A percentile compares a stretch with the other conserved stretches of the same genome.
Conservation (phyloP, 2,888 invertebrate species). For the Tenodera sinensis region DNA sequence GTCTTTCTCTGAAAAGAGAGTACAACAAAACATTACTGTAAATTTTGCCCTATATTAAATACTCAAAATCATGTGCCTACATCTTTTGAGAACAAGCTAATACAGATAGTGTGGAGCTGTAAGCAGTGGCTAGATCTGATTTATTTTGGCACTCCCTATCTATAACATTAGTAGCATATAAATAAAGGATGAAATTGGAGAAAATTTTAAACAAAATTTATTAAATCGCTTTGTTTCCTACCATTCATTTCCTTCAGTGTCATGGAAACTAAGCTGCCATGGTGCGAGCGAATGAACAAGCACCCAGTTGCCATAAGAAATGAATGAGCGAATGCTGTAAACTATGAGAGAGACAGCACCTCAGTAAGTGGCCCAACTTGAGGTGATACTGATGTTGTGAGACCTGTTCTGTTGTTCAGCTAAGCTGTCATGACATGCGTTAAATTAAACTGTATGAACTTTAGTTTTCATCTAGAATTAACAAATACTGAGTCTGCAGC, state of each 20-base stretch:
- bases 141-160: neutral
- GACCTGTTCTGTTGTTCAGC: slow-evolving; percentile 14
- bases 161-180: neutral
- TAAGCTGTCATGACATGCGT: slow-evolving; percentile 15
- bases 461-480: slow-evolving; percentile 6
- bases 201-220: neutral
- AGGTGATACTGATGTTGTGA: slow-evolving; percentile 13
- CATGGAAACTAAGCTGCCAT: slow-evolving; percentile 33
- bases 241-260: slow-evolving; percentile 31
- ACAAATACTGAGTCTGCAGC: neutral
- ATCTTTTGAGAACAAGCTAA: neutral
- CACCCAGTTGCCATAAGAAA: slow-evolving; percentile 18
- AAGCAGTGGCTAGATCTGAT: neutral
- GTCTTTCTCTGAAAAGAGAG: neutral
- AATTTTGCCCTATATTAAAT: neutral
- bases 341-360: slow-evolving; percentile 18
- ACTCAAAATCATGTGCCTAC: neutral
- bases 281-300: slow-evolving; percentile 23
- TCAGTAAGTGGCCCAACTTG: slow-evolving; percentile 11
- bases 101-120: neutral
- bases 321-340: slow-evolving; percentile 11
- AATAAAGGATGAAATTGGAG: neutral
- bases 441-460: neutral
- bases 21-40: neutral
- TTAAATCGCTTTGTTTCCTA: slow-evolving; percentile 26